Evolutionary conservation across 2,888 invertebrate genomes (phyloP), one percentile per base, ranked within the genome.

Genomic region (Amphipoea oculea): DNA sequence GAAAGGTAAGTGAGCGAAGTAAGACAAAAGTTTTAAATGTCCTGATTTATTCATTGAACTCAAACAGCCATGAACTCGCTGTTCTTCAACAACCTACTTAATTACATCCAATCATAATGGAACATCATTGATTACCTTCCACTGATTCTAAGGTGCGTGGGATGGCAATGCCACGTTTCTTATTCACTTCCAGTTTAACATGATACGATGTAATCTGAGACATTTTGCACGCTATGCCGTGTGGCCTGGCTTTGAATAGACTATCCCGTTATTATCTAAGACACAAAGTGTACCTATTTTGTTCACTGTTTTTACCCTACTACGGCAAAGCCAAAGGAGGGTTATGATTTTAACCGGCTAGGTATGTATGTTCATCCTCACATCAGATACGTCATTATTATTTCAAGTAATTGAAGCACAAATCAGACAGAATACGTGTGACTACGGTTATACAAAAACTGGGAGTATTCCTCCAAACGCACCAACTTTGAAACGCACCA

Each of bases 121-220:
- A 54, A 82, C 71, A 86, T 86, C 86, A 66, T 65, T 74, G 83
- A 84, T 82, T 77, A 74, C 70, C 36, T 62, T 63, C 67, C 60
- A 57, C 54, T 78, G 77, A 72, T 74, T 70, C 29, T 51, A 23
- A 86, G 1, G 9, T 51, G 63, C 73, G 86, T 84, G 83, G 86
- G 84, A 84, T 74, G 67, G 12, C n/a, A 36, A 0, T 73, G 42
- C 66, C 60, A 62, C 36, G 76, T 77, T 77, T 84, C 83, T 67
- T 60, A 76, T 72, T 74, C 73, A 72, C 3, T 81, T 66, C 76
- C 48, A 77, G 73, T 86, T 57, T 2, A 70, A 48, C 57, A 40
- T 73, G 73, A 74, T 57, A 70, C 40, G 60, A 65, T 82, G 62
- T 54, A 63, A 82, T 86, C 62, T 62, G 65, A 65, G 20, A 36